Base-by-base conservation (phyloP, 2,888 invertebrate species). In the Synergus laeviventris region DNA sequence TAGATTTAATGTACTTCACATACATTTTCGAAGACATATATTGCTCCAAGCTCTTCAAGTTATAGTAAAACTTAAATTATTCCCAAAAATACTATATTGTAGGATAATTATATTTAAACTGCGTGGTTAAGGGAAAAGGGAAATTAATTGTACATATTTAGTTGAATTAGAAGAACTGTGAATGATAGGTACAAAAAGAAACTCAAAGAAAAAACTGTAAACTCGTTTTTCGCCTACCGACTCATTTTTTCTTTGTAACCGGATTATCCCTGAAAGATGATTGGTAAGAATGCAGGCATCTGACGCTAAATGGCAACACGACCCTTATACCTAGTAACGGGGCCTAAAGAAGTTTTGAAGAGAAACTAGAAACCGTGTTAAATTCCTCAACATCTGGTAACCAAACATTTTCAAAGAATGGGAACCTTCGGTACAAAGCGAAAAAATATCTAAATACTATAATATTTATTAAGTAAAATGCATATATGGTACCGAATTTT, bases 211-310 rank as follows among this genome's bases (percentile, higher is more conserved):
- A 24, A 24, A 59, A 12, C 59, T 24, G 21, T 18, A 21, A 59
- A 59, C 59, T 14, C 21, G 59, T 24, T 24, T 56, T 59, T 24
- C 24, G 14, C 12, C 14, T 14, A 21, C 24, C 59, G 21, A 12
- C 24, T 59, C 14, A 59, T 59, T 59, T 59, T 21, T 24, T 59
- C 12, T 59, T 24, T 59, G 49, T 70, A 49, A 70, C 31, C 49
- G 45, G 70, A 70, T 49, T 70, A 70, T 49, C 45, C 70, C 11
- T 49, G 31, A 31, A 11, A 49, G 36, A n/a, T 59, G 18, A 24
- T 12, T 4, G 59, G 1, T 12, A 24, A 12, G 59, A 14, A 24
- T 24, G 18, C 9, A 18, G 45, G 14, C 16, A 39, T 31, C 5
- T 31, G 31, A 31, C 7, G 31, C 31, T 31, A 39, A 54, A 54